Percentiles rank a stretch among this genome's conserved stretches.
phyloP scores from a whole-genome alignment of 2,888 invertebrate genomes.

The Epiperipatus broadwayi region DNA sequence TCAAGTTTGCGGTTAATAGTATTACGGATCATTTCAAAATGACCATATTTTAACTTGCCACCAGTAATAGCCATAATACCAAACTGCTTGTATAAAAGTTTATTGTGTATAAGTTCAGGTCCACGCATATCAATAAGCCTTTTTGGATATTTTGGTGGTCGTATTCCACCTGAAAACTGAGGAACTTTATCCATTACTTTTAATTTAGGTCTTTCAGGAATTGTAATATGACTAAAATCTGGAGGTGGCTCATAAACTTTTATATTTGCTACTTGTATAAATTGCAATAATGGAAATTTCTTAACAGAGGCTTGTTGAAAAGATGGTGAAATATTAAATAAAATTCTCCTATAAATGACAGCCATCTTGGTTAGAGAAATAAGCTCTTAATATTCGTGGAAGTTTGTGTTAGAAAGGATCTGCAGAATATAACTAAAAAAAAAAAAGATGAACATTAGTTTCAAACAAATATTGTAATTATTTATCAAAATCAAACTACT shows the following conservation, averaged over 20 bases:
- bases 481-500: too few relatives aligned
- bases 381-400: too few relatives aligned
- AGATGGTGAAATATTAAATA: too few relatives aligned
- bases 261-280: background rate
- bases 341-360: too few relatives aligned
- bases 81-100: slow-evolving; percentile 69
- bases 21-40: slow-evolving; percentile 72
- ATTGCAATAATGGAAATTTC: too few relatives aligned
- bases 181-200: slow-evolving; percentile 46
- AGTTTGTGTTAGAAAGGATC: too few relatives aligned
- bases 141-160: slow-evolving; percentile 67
- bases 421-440: too few relatives aligned
- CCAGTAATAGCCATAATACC: slow-evolving; percentile 71
- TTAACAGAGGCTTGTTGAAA: too few relatives aligned
- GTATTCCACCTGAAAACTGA: slow-evolving; percentile 40
- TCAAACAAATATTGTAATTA: too few relatives aligned
- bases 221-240: too few relatives aligned
- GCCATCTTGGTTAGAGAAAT: too few relatives aligned
- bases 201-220: slow-evolving; percentile 51
- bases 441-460: too few relatives aligned
- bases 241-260: background rate
- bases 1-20: slow-evolving; percentile 57
- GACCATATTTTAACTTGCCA: slow-evolving; percentile 54
- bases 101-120: slow-evolving; percentile 66
- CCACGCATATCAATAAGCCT: slow-evolving; percentile 66